Evolutionary conservation across 2,888 invertebrate genomes (phyloP).

Genomic region (Leucophenga montana): DNA sequence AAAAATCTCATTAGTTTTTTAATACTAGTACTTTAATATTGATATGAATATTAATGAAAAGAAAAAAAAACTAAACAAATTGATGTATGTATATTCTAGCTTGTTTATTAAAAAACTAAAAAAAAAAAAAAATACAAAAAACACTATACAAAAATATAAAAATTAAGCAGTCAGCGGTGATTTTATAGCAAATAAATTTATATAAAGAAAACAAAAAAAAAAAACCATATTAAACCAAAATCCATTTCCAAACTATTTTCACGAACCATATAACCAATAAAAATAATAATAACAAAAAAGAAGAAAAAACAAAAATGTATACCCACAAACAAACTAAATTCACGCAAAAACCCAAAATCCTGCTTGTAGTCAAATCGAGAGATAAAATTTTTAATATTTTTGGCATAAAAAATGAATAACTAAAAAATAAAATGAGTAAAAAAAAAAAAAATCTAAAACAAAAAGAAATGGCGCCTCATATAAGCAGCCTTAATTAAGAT

Average conservation of each 20-base stretch:
- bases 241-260: constrained; percentile 1
- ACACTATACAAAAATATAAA: neutral
- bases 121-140: neutral
- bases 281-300: constrained; percentile 8
- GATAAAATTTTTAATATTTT: constrained; percentile 22
- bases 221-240: neutral
- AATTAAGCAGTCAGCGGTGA: neutral
- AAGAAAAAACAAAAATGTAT: constrained; percentile 22
- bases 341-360: constrained; percentile 11
- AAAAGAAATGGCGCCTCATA: constrained; percentile 19
- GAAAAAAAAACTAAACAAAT: constrained; percentile 1
- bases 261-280: neutral
- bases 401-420: neutral
- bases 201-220: neutral
- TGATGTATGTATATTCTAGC: constrained; percentile 55
- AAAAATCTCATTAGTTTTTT: constrained; percentile 26
- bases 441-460: constrained; percentile 20
- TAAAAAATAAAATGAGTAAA: no score
- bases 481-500: constrained; percentile 25
- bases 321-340: constrained; percentile 19
- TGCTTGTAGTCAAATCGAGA: constrained; percentile 17
- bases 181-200: constrained; percentile 5
- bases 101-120: constrained; percentile 44
- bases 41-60: constrained; percentile 13
- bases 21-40: constrained; percentile 24